phyloP scores from a whole-genome alignment of 2,113 vertebrate genomes.

The Mystacornis crossleyi region DNA sequence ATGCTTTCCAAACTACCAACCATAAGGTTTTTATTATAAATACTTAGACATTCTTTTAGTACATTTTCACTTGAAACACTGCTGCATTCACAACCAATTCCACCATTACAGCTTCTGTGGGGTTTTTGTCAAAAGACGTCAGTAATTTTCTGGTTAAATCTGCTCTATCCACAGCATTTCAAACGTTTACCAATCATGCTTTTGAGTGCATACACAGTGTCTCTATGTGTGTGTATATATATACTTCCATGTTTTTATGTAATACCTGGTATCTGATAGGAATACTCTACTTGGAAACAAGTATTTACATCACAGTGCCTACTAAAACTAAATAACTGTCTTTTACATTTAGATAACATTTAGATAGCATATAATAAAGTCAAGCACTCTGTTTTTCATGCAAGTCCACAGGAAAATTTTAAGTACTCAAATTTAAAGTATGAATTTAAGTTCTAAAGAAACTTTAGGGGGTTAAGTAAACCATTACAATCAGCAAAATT shows the following conservation, averaged over 20 bases:
- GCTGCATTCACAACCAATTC: not conserved
- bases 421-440: not conserved
- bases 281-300: not conserved
- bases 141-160: not conserved
- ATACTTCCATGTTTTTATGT: not conserved
- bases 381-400: not conserved
- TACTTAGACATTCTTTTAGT: not conserved
- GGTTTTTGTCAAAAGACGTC: not conserved
- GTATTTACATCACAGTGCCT: not conserved
- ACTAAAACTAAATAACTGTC: not conserved
- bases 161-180: not conserved
- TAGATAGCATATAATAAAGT: not conserved
- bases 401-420: not conserved
- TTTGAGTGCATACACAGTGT: accelerated
- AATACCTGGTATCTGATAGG: not conserved
- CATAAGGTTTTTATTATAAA: not conserved
- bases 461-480: not conserved
- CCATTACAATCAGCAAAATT: not conserved
- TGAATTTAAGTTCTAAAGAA: not conserved
- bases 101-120: not conserved
- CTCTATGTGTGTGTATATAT: accelerated
- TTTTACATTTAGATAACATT: not conserved
- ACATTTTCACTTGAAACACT: not conserved
- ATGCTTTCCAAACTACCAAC: not conserved
- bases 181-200: not conserved